These are phyloP conservation scores for Ptilonorhynchus violaceus DNA, from an alignment of 2,113 vertebrate genomes.

Conservation along the genomic window DNA sequence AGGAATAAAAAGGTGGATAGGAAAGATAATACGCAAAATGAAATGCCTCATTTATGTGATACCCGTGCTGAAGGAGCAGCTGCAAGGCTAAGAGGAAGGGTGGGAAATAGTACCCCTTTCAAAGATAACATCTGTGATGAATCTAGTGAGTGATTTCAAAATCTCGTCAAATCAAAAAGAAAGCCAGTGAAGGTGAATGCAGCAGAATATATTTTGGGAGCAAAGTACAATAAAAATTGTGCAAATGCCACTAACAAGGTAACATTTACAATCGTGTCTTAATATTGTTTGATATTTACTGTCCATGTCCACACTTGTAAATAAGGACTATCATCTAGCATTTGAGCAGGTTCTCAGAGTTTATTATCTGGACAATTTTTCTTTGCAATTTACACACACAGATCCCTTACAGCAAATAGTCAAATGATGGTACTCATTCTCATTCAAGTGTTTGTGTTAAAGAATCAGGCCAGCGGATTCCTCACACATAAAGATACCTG, in stretches of 20 bases:
- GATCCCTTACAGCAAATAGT: neutral
- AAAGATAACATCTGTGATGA: neutral
- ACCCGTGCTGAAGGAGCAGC: neutral
- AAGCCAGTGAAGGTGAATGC: neutral
- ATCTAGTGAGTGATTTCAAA: neutral
- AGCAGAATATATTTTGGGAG: neutral
- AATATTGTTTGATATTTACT: slow-evolving; percentile 44
- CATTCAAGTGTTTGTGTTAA: neutral
- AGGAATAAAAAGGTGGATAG: neutral
- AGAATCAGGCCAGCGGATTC: neutral
- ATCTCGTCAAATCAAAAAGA: neutral
- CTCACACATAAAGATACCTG: neutral
- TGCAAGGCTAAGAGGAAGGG: neutral
- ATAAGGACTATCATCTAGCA: slow-evolving; percentile 16
- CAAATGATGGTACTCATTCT: neutral
- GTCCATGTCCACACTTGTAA: neutral
- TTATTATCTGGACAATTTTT: neutral
- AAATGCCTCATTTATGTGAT: neutral
- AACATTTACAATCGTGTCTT: slow-evolving; percentile 19
- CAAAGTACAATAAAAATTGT: slow-evolving; percentile 38
- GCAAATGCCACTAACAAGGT: slow-evolving; percentile 53
- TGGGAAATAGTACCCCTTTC: neutral
- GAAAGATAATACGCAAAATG: neutral
- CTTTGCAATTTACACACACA: neutral
- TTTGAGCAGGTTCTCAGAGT: neutral